phyloP scores from a whole-genome alignment of 2,888 invertebrate genomes.

The Acleris emargana region DNA sequence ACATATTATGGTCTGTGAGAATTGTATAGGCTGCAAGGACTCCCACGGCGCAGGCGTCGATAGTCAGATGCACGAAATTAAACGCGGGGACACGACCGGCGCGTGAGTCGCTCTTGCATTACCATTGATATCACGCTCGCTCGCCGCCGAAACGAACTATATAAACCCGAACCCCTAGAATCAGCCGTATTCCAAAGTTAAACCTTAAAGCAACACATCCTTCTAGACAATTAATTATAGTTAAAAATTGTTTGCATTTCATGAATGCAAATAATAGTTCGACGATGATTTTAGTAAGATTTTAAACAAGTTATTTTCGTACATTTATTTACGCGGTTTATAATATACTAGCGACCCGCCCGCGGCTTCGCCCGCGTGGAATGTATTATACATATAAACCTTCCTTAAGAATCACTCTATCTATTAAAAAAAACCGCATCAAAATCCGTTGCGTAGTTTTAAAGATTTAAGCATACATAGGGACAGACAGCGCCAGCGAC shows the following conservation, averaged over 20 bases:
- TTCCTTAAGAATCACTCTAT: too few species aligned
- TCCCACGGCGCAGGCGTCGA: conserved; percentile 39
- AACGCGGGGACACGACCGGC: conserved; percentile 60
- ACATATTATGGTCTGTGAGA: conserved; percentile 7
- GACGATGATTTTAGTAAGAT: conserved; percentile 70
- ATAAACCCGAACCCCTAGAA: conserved; percentile 66
- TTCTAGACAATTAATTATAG: conserved; percentile 38
- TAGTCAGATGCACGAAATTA: conserved; percentile 62
- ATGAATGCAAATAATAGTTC: conserved; percentile 21
- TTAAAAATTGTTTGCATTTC: conserved; percentile 35
- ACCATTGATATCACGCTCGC: conserved; percentile 72
- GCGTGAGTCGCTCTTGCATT: conserved; percentile 67
- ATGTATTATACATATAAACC: too few species aligned
- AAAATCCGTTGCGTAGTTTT: too few species aligned
- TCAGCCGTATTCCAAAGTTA: conserved; percentile 69
- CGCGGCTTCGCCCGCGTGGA: too few species aligned
- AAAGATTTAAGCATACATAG: too few species aligned
- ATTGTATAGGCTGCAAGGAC: conserved; percentile 39
- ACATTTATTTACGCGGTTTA: not conserved
- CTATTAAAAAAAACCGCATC: too few species aligned
- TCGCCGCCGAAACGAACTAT: conserved; percentile 62
- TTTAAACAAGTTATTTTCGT: not conserved
- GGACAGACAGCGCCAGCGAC: too few species aligned
- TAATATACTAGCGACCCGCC: too few species aligned
- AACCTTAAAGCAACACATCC: conserved; percentile 61